Conservation (phyloP, 1,140 invertebrate genomes). For the Hylaeus volcanicus region DNA sequence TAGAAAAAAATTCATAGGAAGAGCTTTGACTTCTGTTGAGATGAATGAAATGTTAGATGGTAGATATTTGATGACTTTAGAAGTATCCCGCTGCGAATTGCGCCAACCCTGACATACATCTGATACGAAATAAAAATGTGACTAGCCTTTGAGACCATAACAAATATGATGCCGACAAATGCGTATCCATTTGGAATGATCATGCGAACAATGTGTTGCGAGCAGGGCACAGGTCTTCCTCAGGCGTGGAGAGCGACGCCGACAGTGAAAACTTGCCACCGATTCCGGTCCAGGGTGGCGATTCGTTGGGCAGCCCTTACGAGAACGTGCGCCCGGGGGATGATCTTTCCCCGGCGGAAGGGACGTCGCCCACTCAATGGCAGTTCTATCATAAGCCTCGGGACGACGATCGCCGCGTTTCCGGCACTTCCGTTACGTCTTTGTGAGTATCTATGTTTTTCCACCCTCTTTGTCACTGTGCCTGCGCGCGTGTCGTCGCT, state of each 20-base stretch:
- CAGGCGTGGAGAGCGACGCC: conserved; percentile 80
- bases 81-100: no score
- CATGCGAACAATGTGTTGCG: not conserved
- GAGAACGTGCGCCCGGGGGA: conserved; percentile 83
- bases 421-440: conserved; percentile 82
- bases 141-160: no score
- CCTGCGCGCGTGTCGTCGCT: conserved; percentile 11
- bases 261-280: conserved; percentile 83
- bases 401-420: conserved; percentile 81
- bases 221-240: conserved; percentile 76
- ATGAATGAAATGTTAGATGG: no score
- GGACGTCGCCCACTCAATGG: conserved; percentile 83
- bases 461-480: not conserved
- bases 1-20: no score
- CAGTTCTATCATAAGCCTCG: conserved; percentile 82
- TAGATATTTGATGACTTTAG: no score
- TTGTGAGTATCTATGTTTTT: conserved; percentile 79
- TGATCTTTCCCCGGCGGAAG: conserved; percentile 80
- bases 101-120: no score
- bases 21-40: no score
- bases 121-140: no score
- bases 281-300: conserved; percentile 81
- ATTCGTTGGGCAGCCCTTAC: conserved; percentile 84
- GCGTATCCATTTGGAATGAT: not conserved
- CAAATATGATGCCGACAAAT: no score